These are phyloP conservation scores for Deilephila elpenor DNA, from an alignment of 2,888 invertebrate species.

Conservation along the genomic window DNA sequence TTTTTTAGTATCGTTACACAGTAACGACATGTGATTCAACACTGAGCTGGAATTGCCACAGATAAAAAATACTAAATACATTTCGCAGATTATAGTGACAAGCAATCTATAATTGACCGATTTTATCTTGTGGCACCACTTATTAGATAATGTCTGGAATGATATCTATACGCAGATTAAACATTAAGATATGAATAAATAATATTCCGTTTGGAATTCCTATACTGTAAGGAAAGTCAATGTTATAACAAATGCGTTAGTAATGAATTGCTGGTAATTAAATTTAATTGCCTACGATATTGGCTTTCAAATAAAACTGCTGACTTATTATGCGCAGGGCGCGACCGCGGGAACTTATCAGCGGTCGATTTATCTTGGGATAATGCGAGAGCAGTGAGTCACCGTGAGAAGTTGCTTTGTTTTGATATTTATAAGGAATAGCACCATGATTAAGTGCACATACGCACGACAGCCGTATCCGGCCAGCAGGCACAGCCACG, in stretches of 20 bases:
- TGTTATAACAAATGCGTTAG: constrained; percentile 5
- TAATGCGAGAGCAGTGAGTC: constrained; percentile 29
- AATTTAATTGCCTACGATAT: constrained; percentile 9
- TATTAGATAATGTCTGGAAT: constrained; percentile 4
- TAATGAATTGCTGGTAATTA: not conserved
- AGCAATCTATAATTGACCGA: constrained; percentile 14
- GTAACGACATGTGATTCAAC: constrained; percentile 1
- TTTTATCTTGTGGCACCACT: constrained; percentile 13
- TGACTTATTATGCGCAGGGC: not conserved
- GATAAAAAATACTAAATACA: constrained; percentile 14
- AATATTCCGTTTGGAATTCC: not conserved
- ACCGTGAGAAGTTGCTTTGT: constrained; percentile 46
- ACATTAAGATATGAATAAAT: constrained; percentile 4
- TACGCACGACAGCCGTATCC: constrained; percentile 61
- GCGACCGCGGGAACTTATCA: constrained; percentile 11
- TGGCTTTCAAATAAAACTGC: constrained; percentile 4
- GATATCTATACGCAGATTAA: not conserved
- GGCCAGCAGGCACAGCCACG: constrained; percentile 55
- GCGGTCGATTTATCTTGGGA: constrained; percentile 24
- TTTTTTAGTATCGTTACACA: not conserved
- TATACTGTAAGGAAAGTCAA: constrained; percentile 5
- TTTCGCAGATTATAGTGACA: constrained; percentile 4
- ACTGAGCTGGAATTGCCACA: not conserved
- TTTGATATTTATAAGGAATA: constrained; percentile 61
- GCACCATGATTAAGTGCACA: constrained; percentile 60